These are phyloP conservation scores for Philopedon plagiatum DNA, from an alignment of 2,888 invertebrate species.

Conservation along the genomic window DNA sequence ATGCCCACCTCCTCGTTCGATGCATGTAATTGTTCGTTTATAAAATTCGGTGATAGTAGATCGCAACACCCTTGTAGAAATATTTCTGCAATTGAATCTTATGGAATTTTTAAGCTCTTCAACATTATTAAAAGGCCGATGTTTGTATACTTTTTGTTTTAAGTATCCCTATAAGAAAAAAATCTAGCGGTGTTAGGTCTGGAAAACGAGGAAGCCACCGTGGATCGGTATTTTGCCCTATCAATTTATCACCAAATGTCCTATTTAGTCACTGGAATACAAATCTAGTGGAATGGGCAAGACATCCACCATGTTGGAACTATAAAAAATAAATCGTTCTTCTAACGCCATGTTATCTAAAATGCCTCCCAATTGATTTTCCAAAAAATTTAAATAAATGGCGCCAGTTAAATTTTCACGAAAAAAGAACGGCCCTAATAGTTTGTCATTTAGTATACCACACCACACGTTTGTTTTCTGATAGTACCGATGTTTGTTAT, in stretches of 20 bases:
- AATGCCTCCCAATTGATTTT: no score
- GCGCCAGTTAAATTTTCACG: no score
- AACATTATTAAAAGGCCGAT: constrained; percentile 25
- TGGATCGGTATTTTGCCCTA: constrained; percentile 30
- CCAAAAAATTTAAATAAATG: no score
- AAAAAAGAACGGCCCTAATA: no score
- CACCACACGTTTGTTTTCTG: no score
- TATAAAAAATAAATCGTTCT: no score
- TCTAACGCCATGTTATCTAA: no score
- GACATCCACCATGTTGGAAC: constrained; percentile 25
- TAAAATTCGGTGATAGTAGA: constrained; percentile 18
- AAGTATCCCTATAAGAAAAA: no score
- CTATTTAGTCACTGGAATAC: constrained; percentile 27
- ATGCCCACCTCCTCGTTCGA: constrained; percentile 25
- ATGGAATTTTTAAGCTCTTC: constrained; percentile 28
- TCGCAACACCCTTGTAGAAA: constrained; percentile 3
- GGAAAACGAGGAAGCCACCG: constrained; percentile 30
- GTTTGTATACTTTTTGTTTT: not conserved
- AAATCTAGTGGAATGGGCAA: constrained; percentile 24
- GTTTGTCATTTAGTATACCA: no score
- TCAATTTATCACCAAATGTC: constrained; percentile 25
- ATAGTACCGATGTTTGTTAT: no score
- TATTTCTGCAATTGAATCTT: constrained; percentile 26
- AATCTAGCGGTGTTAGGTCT: no score
- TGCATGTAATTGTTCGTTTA: no score